Percentiles rank a stretch among this genome's conserved stretches.
Conservation (phyloP, 2,797 vertebrate genomes). For the Protonibea diacanthus region DNA sequence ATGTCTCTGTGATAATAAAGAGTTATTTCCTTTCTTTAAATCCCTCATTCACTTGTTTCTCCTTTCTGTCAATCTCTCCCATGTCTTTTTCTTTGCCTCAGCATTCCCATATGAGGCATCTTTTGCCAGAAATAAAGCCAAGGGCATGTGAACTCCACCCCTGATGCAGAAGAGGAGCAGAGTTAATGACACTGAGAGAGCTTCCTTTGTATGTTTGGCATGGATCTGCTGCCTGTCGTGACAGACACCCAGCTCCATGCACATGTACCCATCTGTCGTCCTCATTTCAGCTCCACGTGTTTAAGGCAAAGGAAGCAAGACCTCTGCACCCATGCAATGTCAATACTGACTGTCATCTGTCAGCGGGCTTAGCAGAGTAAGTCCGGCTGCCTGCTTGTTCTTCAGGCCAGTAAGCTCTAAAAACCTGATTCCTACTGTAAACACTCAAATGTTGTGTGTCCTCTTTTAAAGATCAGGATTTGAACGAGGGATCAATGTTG, state of each 20-base stretch:
- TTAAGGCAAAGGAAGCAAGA: constrained; percentile 33
- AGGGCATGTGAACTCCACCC: constrained; percentile 51
- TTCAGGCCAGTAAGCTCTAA: constrained; percentile 41
- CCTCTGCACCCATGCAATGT: constrained; percentile 37
- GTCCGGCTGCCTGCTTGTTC: constrained; percentile 21
- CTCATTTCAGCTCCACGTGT: constrained; percentile 45
- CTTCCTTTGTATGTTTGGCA: constrained; percentile 31
- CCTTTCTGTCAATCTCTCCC: not conserved
- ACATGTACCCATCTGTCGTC: constrained; percentile 30
- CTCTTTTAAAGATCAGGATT: constrained; percentile 30
- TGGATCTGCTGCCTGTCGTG: constrained; percentile 35
- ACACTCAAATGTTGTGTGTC: constrained; percentile 32
- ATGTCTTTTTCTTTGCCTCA: constrained; percentile 40
- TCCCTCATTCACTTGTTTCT: not conserved
- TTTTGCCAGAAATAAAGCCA: constrained; percentile 66
- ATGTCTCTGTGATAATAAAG: not conserved
- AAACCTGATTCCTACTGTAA: constrained; percentile 32
- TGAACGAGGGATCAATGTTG: constrained; percentile 24
- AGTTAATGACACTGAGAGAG: constrained; percentile 41
- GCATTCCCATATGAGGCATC: constrained; percentile 75
- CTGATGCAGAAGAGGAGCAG: constrained; percentile 58
- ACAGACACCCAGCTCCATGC: constrained; percentile 44
- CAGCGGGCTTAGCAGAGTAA: constrained; percentile 31
- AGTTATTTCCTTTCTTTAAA: not conserved
- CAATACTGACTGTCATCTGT: constrained; percentile 26